Conservation (phyloP, 2,888 invertebrate genomes). For the Cataglyphis altisquamis region DNA sequence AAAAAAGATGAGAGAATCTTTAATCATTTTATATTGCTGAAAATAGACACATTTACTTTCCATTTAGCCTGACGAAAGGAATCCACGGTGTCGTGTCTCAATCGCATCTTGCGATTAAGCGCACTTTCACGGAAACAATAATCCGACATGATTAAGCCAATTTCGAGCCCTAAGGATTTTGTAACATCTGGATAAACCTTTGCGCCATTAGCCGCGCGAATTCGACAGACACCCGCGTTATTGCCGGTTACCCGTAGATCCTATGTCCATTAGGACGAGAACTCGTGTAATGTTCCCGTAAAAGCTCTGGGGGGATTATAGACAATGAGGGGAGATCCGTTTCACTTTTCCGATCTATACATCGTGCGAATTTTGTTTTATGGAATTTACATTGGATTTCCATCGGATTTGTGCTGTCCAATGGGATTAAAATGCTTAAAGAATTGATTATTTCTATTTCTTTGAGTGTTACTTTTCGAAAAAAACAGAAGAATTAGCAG, state of each 20-base stretch:
- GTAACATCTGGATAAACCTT: constrained; percentile 41
- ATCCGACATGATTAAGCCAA: constrained; percentile 22
- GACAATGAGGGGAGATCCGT: not conserved
- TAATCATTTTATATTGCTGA: not conserved
- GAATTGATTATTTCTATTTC: not conserved
- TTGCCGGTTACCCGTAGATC: constrained; percentile 13
- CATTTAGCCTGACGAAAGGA: not conserved
- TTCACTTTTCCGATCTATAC: not conserved
- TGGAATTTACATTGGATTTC: not conserved
- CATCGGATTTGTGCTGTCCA: not conserved
- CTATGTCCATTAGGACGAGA: constrained; percentile 16
- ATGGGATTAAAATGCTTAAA: not conserved
- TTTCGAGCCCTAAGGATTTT: constrained; percentile 25
- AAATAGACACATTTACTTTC: not conserved
- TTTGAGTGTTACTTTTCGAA: not conserved
- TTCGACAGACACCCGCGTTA: constrained; percentile 17
- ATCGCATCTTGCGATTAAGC: constrained; percentile 15
- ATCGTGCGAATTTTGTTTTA: not conserved
- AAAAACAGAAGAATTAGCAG: not conserved
- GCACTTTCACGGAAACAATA: constrained; percentile 26
- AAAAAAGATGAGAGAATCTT: not conserved
- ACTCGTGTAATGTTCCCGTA: not conserved
- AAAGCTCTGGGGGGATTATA: constrained; percentile 24
- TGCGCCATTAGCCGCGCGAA: constrained; percentile 10
- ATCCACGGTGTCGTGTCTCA: not conserved